phyloP scores from a whole-genome alignment of 2,797 vertebrate genomes.

The Aeoliscus strigatus region DNA sequence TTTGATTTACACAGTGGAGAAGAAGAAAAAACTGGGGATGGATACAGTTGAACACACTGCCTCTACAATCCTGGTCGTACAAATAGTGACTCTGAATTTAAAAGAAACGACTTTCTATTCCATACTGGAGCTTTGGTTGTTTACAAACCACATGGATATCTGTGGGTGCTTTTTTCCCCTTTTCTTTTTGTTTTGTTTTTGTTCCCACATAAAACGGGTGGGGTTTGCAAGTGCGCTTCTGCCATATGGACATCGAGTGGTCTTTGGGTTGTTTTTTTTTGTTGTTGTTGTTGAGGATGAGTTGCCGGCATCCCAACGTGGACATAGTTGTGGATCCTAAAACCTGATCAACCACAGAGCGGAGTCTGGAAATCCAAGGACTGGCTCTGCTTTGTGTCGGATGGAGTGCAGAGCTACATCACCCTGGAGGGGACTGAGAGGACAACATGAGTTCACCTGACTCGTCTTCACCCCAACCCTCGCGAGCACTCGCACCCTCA shows the following conservation, averaged over 20 bases:
- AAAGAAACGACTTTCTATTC: constrained; percentile 77
- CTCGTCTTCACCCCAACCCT: constrained; percentile 51
- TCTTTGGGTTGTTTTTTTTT: too few species aligned
- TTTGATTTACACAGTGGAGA: constrained; percentile 48
- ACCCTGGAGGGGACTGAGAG: constrained; percentile 51
- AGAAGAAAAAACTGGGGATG: constrained; percentile 53
- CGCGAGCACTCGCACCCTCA: constrained; percentile 61
- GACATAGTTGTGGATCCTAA: constrained; percentile 45
- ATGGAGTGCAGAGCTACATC: constrained; percentile 45
- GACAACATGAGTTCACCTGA: constrained; percentile 30
- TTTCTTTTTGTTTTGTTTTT: constrained; percentile 31
- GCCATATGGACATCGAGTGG: constrained; percentile 69
- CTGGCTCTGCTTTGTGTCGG: constrained; percentile 51
- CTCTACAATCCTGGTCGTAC: constrained; percentile 80
- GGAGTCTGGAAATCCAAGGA: constrained; percentile 49
- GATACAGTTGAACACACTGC: constrained; percentile 81
- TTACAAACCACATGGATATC: constrained; percentile 80
- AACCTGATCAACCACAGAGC: constrained; percentile 47
- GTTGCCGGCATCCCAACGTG: constrained; percentile 47
- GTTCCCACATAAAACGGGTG: constrained; percentile 55
- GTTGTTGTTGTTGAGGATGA: constrained; percentile 47
- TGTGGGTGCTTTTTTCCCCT: constrained; percentile 69
- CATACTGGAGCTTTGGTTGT: constrained; percentile 83
- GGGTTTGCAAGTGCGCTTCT: constrained; percentile 74
- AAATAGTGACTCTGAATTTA: constrained; percentile 68